Evolutionary conservation across 2,113 vertebrate genomes (phyloP), one percentile per base, ranked within the genome.

Genomic region (Mirounga angustirostris): DNA sequence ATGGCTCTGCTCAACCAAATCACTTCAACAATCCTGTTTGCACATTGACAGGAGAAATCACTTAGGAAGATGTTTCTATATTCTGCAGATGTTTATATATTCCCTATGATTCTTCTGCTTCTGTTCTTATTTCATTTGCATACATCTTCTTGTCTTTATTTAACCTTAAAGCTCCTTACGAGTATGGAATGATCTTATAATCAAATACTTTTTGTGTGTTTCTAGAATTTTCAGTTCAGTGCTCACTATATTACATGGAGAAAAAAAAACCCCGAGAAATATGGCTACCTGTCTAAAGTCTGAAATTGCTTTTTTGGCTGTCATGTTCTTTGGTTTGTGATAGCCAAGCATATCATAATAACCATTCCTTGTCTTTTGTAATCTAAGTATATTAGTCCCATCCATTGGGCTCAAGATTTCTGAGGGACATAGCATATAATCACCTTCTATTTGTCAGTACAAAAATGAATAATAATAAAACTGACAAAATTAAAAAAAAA

Each of bases 31-130:
- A 59, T 78, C 13, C 84, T 56, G 26, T 96, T 43, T 69, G 71
- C 91, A 95, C 65, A 74, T 0, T 78, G 84, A 92, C 82, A 52
- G 82, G 67, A 97, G 80, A 97, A 93, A 80, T 65, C 6, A 8
- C 33, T 87, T 81, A 92, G 82, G 74, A 90, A 88, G 87, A 88
- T 69, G 46, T 84, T 94, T 95, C 92, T 85, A 14, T 92, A 81
- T 61, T 91, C 52, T 94, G 65, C 95, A 97, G 63, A 93, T 94
- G 89, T 93, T 98, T 91, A 40, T 80, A 54, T 91, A 86, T 95
- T 84, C 88, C 28, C 26, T 33, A 73, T 69, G 36, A 73, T n/a
- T 94, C 12, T 24, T 83, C 7, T 91, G 26, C 56, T 93, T 79
- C 85, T 94, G n/a, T 86, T 36, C 36, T 36, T 86, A 33, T 93